These are phyloP conservation scores for Cyprinodon variegatus DNA, from an alignment of 2,113 vertebrate genomes.

Conservation along the genomic window DNA sequence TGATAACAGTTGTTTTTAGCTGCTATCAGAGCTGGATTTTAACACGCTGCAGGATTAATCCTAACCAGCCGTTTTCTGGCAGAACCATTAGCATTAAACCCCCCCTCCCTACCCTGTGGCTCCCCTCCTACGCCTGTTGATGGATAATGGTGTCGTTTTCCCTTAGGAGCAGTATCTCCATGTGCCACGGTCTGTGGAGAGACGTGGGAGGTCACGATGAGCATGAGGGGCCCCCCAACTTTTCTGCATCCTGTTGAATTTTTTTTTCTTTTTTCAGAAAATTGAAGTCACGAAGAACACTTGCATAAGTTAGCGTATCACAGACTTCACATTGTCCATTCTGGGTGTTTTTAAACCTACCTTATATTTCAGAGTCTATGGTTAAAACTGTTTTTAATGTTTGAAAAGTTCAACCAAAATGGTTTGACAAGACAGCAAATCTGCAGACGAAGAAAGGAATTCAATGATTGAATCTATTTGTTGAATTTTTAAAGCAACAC, in stretches of 20 bases:
- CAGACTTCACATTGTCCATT: constrained; percentile 2
- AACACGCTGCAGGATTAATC: constrained; percentile 68
- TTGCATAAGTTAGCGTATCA: constrained; percentile 4
- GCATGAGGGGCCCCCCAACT: constrained; percentile 30
- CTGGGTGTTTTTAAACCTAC: background rate
- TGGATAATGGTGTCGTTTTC: constrained; percentile 68
- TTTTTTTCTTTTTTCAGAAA: background rate
- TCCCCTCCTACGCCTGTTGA: constrained; percentile 67
- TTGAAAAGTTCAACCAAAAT: background rate
- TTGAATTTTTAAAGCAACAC: background rate
- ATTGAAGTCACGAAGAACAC: constrained; percentile 13
- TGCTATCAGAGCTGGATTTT: constrained; percentile 60
- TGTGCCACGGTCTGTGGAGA: constrained; percentile 62
- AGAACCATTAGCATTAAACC: constrained; percentile 60
- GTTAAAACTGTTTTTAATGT: constrained; percentile 3
- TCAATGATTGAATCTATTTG: background rate
- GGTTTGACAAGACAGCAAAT: background rate
- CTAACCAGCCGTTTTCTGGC: constrained; percentile 63
- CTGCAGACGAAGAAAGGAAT: background rate
- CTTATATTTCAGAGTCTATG: background rate
- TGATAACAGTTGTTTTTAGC: constrained; percentile 43
- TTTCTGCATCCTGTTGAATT: constrained; percentile 36
- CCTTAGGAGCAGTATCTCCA: constrained; percentile 59
- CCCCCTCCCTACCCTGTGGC: constrained; percentile 46
- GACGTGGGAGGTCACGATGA: constrained; percentile 72